These are phyloP conservation scores for Esox masquinongy DNA, from an alignment of 2,797 vertebrate species.

Conservation along the genomic window DNA sequence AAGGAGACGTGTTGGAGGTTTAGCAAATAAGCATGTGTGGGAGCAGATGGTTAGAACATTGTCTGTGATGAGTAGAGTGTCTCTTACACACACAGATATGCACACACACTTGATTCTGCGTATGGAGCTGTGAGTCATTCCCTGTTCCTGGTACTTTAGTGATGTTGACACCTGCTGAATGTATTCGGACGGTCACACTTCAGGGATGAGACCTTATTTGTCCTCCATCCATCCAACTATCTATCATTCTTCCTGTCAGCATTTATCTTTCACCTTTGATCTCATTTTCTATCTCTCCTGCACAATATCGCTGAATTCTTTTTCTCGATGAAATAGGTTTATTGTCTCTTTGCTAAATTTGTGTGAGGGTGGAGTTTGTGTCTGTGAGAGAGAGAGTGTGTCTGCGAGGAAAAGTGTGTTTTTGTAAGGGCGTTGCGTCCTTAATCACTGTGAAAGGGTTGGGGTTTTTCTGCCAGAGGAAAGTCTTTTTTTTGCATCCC, in stretches of 20 bases:
- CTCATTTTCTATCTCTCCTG: neutral
- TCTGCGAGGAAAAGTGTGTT: neutral
- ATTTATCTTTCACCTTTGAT: neutral
- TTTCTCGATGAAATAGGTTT: too few species aligned
- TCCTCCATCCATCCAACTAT: neutral
- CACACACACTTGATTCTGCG: neutral
- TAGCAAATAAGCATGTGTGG: constrained; percentile 8
- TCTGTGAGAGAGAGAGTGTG: constrained; percentile 2
- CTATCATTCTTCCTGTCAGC: neutral
- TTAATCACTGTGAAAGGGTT: constrained; percentile 73
- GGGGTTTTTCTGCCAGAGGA: constrained; percentile 61
- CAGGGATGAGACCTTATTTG: too few species aligned
- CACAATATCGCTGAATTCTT: neutral
- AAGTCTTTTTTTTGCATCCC: constrained; percentile 59
- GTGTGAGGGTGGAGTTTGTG: constrained; percentile 1
- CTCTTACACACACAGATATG: neutral
- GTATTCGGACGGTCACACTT: neutral
- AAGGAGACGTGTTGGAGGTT: constrained; percentile 51
- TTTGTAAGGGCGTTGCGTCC: constrained; percentile 58
- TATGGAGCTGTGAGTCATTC: constrained; percentile 54
- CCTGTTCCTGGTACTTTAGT: constrained; percentile 52
- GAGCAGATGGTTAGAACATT: constrained; percentile 7
- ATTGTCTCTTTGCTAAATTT: neutral
- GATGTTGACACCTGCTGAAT: constrained; percentile 39
- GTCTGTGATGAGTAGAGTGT: neutral